These are phyloP conservation scores for Acipenser transmontanus DNA, from an alignment of 2,797 vertebrate genomes.

Conservation along the genomic window DNA sequence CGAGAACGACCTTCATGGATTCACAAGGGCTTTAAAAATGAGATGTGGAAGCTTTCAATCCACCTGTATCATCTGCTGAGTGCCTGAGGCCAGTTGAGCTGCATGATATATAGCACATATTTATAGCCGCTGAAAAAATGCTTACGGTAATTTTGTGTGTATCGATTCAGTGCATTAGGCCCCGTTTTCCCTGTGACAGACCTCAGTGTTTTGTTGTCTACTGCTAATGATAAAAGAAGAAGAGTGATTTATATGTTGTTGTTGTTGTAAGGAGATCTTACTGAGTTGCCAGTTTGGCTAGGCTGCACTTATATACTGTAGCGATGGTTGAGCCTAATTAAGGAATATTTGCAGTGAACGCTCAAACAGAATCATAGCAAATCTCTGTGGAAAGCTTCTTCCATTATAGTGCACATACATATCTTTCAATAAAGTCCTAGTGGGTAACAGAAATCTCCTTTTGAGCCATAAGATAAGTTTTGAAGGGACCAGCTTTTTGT, in stretches of 20 bases:
- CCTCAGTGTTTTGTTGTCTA: slow-evolving; percentile 36
- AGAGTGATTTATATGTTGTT: slow-evolving; percentile 37
- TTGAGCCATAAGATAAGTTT: too few species aligned
- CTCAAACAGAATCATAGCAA: too few species aligned
- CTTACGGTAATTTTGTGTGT: slow-evolving; percentile 52
- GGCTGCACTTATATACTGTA: too few species aligned
- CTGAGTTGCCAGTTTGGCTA: too few species aligned
- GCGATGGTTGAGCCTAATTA: too few species aligned
- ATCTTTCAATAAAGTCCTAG: too few species aligned
- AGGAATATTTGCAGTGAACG: too few species aligned
- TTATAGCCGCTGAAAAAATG: slow-evolving; percentile 52
- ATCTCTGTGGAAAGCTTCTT: too few species aligned
- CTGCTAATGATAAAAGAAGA: slow-evolving; percentile 42
- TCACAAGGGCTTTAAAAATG: slow-evolving; percentile 53
- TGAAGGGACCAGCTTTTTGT: too few species aligned
- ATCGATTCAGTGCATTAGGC: slow-evolving; percentile 58
- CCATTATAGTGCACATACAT: too few species aligned
- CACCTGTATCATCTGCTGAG: slow-evolving; percentile 43
- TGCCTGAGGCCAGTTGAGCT: slow-evolving; percentile 46
- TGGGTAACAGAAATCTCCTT: too few species aligned
- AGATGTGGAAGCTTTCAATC: slow-evolving; percentile 46
- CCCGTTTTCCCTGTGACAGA: slow-evolving; percentile 41
- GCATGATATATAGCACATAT: slow-evolving; percentile 60
- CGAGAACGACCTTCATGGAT: slow-evolving; percentile 52
- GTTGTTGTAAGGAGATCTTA: neutral